These are phyloP conservation scores for Bergia puertoricense DNA, from an alignment of 92 coral and sea anemone genomes.

Conservation along the genomic window DNA sequence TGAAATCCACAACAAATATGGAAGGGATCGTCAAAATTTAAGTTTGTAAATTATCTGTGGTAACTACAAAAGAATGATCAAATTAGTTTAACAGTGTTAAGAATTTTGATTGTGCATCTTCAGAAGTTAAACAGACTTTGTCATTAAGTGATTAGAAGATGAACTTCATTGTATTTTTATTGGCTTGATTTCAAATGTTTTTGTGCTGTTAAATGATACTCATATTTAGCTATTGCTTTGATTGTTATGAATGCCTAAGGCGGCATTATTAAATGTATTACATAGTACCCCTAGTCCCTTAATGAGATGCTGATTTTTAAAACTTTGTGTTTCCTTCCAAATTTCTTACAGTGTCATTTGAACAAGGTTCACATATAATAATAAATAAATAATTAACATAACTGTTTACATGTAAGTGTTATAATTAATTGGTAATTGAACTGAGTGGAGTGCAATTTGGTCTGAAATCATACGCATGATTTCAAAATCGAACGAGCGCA, in stretches of 20 bases:
- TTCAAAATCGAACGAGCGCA: no score
- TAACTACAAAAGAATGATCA: neutral
- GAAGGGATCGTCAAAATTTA: neutral
- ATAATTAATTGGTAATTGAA: no score
- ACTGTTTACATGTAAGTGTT: no score
- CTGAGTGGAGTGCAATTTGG: no score
- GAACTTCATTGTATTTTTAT: no score
- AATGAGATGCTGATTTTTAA: neutral
- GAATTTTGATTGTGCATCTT: neutral
- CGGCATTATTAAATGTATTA: neutral
- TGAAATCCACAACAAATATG: neutral
- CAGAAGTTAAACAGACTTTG: constrained; percentile 1
- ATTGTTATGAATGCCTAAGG: neutral
- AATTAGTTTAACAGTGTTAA: neutral
- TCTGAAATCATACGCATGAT: no score
- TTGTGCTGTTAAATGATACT: neutral
- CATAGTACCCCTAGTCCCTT: neutral
- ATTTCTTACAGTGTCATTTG: no score
- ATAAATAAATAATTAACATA: neutral
- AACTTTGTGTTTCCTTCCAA: neutral
- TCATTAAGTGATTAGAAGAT: no score
- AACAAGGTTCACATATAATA: no score
- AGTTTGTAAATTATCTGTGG: neutral
- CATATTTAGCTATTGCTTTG: neutral
- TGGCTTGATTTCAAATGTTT: neutral